Evolutionary conservation across 2,797 vertebrate species (phyloP).

Genomic region (Manis javanica): DNA sequence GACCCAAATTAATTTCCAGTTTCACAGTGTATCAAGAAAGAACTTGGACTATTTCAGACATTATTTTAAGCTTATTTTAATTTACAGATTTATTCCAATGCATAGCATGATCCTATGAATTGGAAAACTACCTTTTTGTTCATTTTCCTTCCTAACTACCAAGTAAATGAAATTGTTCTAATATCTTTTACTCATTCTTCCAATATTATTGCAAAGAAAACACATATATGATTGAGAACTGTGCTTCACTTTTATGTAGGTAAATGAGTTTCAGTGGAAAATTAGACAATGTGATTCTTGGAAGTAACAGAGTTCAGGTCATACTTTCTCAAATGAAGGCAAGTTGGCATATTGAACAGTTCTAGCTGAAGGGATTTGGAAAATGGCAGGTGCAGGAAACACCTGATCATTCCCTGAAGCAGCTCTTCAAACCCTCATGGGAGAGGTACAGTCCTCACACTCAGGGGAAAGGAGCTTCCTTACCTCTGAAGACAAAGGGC

Average conservation of each 20-base stretch:
- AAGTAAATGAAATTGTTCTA: neutral
- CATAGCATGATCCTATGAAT: neutral
- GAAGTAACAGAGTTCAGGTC: neutral
- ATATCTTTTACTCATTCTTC: neutral
- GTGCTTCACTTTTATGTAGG: neutral
- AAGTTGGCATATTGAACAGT: neutral
- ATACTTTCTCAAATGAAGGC: neutral
- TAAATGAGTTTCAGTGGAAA: conserved; percentile 7
- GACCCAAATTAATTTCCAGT: neutral
- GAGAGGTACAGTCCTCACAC: neutral
- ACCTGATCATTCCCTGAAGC: neutral
- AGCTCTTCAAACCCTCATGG: neutral
- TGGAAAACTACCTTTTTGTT: neutral
- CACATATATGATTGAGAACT: neutral
- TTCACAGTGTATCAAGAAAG: neutral
- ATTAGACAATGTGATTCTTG: neutral
- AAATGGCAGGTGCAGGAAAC: neutral
- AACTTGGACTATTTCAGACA: neutral
- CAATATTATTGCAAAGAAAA: neutral
- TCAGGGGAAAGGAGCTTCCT: neutral
- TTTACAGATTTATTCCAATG: neutral
- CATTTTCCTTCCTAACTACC: neutral
- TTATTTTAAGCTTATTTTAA: conserved; percentile 39
- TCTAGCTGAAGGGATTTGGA: neutral
- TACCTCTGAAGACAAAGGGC: neutral